phyloP scores from a whole-genome alignment of 2,113 vertebrate species.

The Psittacara wagleri region DNA sequence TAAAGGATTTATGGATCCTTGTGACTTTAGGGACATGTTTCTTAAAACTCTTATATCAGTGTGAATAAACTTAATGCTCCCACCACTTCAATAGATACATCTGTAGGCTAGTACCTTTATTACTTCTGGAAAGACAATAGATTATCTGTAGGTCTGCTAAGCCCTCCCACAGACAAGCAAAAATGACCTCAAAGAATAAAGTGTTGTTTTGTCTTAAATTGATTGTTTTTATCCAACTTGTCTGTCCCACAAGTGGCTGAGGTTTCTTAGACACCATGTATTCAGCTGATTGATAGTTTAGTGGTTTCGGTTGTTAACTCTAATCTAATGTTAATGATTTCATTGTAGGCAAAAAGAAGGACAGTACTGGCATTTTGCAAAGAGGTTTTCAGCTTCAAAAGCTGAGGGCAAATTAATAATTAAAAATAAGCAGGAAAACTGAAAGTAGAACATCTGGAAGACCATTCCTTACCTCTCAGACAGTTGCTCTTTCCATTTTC shows the following conservation, averaged over 20 bases:
- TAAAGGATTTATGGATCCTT: not conserved
- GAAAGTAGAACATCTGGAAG: not conserved
- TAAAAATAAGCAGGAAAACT: not conserved
- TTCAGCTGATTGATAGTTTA: not conserved
- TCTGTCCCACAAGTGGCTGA: not conserved
- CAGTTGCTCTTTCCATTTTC: not conserved
- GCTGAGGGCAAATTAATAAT: not conserved
- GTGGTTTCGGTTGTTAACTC: not conserved
- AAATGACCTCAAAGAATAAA: not conserved
- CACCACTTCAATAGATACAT: not conserved
- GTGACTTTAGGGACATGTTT: not conserved
- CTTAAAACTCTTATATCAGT: not conserved
- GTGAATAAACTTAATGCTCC: not conserved
- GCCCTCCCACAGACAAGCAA: not conserved
- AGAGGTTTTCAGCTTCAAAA: not conserved
- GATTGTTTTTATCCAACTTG: not conserved
- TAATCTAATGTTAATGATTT: not conserved
- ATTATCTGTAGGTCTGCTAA: not conserved
- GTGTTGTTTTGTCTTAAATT: not conserved
- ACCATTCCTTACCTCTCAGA: not conserved
- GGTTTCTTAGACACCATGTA: not conserved
- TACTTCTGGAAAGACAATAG: not conserved
- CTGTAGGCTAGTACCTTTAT: not conserved
- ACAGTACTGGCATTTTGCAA: not conserved
- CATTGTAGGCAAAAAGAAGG: not conserved